A percentile compares a stretch with the other conserved stretches of the same genome.
phyloP scores from a whole-genome alignment of 2,888 invertebrate genomes.

The Punctoribates punctum region DNA sequence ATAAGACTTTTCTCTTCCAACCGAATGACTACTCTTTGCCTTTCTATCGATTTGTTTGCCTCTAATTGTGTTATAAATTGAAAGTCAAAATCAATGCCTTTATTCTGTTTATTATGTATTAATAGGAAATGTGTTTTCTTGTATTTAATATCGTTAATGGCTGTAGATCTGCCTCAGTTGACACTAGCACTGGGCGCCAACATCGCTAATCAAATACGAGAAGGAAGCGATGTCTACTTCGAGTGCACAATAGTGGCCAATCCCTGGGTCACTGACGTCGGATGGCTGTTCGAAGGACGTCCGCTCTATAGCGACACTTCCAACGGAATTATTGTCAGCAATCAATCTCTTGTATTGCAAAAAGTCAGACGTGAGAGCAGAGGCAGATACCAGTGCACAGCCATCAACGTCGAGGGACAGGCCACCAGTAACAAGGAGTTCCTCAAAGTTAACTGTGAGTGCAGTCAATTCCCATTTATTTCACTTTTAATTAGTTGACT shows the following conservation, averaged over 20 bases:
- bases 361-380: slow-evolving; percentile 48
- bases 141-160: no score
- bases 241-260: slow-evolving; percentile 86
- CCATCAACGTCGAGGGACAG: slow-evolving; percentile 49
- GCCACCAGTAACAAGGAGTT: slow-evolving; percentile 49
- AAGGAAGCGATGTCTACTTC: slow-evolving; percentile 87
- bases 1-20: no score
- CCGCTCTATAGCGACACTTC: slow-evolving; percentile 47
- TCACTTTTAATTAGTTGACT: no score
- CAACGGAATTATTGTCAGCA: slow-evolving; percentile 49
- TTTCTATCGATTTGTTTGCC: no score
- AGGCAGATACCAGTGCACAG: slow-evolving; percentile 49
- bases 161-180: slow-evolving; percentile 78
- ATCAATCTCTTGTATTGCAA: slow-evolving; percentile 50
- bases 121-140: no score
- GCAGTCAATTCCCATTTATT: no score
- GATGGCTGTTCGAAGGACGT: slow-evolving; percentile 61
- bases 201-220: slow-evolving; percentile 80
- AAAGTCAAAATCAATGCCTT: no score
- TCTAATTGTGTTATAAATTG: no score
- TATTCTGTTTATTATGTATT: no score
- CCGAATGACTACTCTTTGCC: no score
- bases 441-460: slow-evolving; percentile 50
- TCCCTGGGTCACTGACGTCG: slow-evolving; percentile 75
- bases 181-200: slow-evolving; percentile 76